A percentile compares a stretch with the other conserved stretches of the same genome.
Evolutionary conservation across 2,888 invertebrate species (phyloP).

Genomic region (Unio delphinus): DNA sequence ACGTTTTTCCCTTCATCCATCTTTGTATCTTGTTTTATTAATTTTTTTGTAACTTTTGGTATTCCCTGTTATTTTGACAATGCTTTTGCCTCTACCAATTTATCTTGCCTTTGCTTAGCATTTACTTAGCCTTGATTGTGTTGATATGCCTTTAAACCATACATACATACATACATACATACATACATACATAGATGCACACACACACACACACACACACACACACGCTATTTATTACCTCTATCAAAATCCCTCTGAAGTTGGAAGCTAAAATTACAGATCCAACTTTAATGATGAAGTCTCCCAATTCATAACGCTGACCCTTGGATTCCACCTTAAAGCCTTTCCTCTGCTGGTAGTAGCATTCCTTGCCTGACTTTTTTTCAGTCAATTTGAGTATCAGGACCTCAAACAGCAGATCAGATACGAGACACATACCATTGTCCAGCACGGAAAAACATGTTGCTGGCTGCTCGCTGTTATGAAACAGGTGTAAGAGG

Average conservation of each 20-base stretch:
- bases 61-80: no score
- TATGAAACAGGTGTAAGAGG: slow-evolving; percentile 93
- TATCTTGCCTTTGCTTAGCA: no score
- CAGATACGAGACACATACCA: slow-evolving; percentile 90
- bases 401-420: slow-evolving; percentile 89
- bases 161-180: no score
- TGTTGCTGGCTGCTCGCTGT: slow-evolving; percentile 95
- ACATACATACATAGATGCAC: no score
- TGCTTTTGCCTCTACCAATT: no score
- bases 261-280: slow-evolving; percentile 90
- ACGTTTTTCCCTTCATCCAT: no score
- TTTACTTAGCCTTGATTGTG: no score
- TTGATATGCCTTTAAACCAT: no score
- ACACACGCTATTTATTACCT: slow-evolving; percentile 75
- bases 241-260: slow-evolving; percentile 93
- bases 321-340: slow-evolving; percentile 84
- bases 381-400: slow-evolving; percentile 85
- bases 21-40: no score
- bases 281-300: slow-evolving; percentile 94
- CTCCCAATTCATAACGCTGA: slow-evolving; percentile 78
- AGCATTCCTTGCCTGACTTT: slow-evolving; percentile 67
- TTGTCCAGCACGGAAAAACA: slow-evolving; percentile 91
- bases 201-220: no score
- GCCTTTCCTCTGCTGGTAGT: slow-evolving; percentile 88
- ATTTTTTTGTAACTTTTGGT: no score